phyloP scores from a whole-genome alignment of 2,797 vertebrate species.

The Schizopygopsis malacanthus region DNA sequence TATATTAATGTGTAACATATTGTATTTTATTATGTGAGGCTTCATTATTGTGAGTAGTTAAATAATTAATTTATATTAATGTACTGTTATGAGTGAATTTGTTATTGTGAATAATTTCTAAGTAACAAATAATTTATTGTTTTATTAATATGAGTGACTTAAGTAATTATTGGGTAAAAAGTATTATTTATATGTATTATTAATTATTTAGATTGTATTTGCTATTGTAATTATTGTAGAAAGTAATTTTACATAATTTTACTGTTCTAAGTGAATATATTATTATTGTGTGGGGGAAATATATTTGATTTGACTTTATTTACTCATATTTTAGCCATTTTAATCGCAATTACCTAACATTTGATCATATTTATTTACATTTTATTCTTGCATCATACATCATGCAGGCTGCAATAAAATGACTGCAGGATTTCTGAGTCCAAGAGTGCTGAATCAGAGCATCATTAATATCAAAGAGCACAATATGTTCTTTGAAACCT shows the following conservation, averaged over 20 bases:
- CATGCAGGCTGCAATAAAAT: neutral
- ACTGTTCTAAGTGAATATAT: neutral
- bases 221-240: neutral
- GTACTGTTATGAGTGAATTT: neutral
- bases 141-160: neutral
- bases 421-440: slow-evolving; percentile 3
- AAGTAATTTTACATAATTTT: neutral
- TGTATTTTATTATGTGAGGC: neutral
- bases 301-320: neutral
- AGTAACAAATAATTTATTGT: neutral
- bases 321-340: neutral
- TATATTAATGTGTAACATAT: neutral
- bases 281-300: neutral
- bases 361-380: neutral
- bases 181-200: neutral
- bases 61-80: neutral
- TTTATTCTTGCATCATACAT: neutral
- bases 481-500: neutral
- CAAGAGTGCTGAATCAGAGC: slow-evolving; percentile 36
- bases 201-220: neutral
- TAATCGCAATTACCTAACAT: neutral
- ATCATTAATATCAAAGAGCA: slow-evolving; percentile 8
- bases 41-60: neutral
- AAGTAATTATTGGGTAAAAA: neutral
- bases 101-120: neutral